These are phyloP conservation scores for Rhodeus uyekii DNA, from an alignment of 2,797 vertebrate species.

Conservation along the genomic window DNA sequence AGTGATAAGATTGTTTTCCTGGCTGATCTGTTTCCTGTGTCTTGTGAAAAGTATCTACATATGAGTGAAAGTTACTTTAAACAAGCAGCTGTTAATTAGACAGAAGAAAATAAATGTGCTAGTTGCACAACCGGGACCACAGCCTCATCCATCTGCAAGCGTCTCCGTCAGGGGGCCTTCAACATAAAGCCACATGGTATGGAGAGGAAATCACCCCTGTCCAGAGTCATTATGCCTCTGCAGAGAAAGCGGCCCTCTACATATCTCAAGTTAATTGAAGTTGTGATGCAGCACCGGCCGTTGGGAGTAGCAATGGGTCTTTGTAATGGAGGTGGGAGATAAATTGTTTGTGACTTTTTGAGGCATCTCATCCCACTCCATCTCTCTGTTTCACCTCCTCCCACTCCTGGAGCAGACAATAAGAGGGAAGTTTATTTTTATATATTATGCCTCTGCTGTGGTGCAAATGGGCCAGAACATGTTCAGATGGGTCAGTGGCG, in stretches of 20 bases:
- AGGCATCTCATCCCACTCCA: conserved; percentile 12
- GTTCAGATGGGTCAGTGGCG: conserved; percentile 51
- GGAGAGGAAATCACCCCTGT: conserved; percentile 39
- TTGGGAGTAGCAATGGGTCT: conserved; percentile 34
- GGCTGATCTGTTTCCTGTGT: neutral
- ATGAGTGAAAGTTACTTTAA: neutral
- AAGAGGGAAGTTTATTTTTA: conserved; percentile 34
- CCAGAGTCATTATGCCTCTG: conserved; percentile 38
- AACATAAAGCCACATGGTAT: neutral
- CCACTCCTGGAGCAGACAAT: conserved; percentile 34
- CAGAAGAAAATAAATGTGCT: neutral
- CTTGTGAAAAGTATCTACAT: neutral
- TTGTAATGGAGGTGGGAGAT: conserved; percentile 54
- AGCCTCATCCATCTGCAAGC: conserved; percentile 51
- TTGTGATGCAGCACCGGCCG: conserved; percentile 52
- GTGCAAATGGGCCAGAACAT: conserved; percentile 56
- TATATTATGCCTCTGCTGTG: conserved; percentile 44
- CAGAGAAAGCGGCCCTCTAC: conserved; percentile 43
- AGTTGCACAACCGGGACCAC: conserved; percentile 40
- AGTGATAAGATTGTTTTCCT: neutral
- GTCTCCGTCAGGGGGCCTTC: conserved; percentile 38
- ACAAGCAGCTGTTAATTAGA: conserved; percentile 5
- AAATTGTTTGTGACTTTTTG: conserved; percentile 51
- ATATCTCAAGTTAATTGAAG: conserved; percentile 54
- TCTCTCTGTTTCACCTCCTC: conserved; percentile 27